A percentile compares a stretch with the other conserved stretches of the same genome.
Conservation (phyloP, 2,888 invertebrate genomes). For the Shargacucullia verbasci region DNA sequence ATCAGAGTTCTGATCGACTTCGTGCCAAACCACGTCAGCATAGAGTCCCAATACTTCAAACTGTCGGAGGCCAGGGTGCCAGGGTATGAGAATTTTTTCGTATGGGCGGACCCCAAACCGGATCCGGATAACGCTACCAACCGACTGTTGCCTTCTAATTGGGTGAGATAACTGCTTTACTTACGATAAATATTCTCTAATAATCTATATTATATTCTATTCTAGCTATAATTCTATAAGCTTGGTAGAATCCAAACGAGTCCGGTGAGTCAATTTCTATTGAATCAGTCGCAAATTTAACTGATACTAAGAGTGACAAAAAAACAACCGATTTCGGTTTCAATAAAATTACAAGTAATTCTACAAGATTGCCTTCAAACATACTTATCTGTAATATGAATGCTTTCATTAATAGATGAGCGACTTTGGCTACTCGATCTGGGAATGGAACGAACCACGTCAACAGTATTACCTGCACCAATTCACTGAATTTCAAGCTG, state of each 20-base stretch:
- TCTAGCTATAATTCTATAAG: too few species aligned
- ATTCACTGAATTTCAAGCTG: slow-evolving; percentile 89
- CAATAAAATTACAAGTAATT: too few species aligned
- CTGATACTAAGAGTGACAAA: too few species aligned
- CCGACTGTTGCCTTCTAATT: slow-evolving; percentile 76
- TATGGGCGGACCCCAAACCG: slow-evolving; percentile 90
- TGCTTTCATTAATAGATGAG: slow-evolving; percentile 66
- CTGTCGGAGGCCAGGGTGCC: slow-evolving; percentile 88
- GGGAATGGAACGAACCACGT: slow-evolving; percentile 90
- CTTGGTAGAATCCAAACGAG: too few species aligned
- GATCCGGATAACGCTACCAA: slow-evolving; percentile 60
- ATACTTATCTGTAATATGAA: too few species aligned
- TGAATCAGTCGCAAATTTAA: too few species aligned
- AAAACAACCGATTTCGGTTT: too few species aligned
- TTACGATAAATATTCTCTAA: neutral
- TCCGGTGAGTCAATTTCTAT: too few species aligned
- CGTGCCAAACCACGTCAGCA: slow-evolving; percentile 90
- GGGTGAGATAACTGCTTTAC: slow-evolving; percentile 62
- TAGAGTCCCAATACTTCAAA: slow-evolving; percentile 93
- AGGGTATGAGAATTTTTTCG: slow-evolving; percentile 92
- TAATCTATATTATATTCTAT: too few species aligned
- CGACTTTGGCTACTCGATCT: slow-evolving; percentile 89
- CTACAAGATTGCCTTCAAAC: too few species aligned
- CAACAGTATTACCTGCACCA: slow-evolving; percentile 91
- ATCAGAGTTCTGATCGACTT: slow-evolving; percentile 88